Base-by-base conservation (phyloP, 2,888 invertebrate genomes). In the Lapara coniferarum region DNA sequence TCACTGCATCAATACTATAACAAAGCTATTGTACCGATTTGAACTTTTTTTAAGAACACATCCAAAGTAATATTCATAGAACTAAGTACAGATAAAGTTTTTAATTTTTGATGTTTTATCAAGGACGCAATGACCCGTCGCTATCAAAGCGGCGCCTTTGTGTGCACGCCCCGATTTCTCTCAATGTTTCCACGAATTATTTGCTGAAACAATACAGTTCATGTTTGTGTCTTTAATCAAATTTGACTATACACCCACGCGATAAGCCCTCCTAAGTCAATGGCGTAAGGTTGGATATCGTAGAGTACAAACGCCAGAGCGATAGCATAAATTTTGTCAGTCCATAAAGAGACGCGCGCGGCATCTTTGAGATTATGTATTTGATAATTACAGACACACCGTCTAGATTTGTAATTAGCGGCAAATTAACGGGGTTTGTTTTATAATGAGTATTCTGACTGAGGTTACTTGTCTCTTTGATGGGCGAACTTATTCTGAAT, bases 131-230 rank as follows among this genome's bases (percentile, higher is more conserved):
- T 84, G 81, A 84, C 83, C 83, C 78, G 78, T 78, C 79, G 77
- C 76, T 85, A 88, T 87, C 81, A 81, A 76, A 68, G 82, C 88
- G 88, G 86, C 80, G 78, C 82, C 86, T 90, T 87, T 86, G 87
- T 85, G 74, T 82, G 81, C 75, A 77, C 73, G 82, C 80, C 83
- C 89, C 89, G 91, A 92, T 92, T 93, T 91, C 91, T 87, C 83
- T 82, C 79, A 81, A 86, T 82, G 86, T 87, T 91, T 92, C 93
- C 84, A 81, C 84, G 92, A 90, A 92, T 86, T 91, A 93, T 93
- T 93, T 92, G 89, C 90, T 90, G 86, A 90, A 91, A 91, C 92
- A 92, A 93, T 91, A 92, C 84, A 82, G 81, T 89, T 86, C 81
- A 84, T 84, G 82, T 89, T 86, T 87, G 85, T 84, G 80, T 79